phyloP scores from a whole-genome alignment of 2,113 vertebrate genomes.

The Jaculus jaculus region DNA sequence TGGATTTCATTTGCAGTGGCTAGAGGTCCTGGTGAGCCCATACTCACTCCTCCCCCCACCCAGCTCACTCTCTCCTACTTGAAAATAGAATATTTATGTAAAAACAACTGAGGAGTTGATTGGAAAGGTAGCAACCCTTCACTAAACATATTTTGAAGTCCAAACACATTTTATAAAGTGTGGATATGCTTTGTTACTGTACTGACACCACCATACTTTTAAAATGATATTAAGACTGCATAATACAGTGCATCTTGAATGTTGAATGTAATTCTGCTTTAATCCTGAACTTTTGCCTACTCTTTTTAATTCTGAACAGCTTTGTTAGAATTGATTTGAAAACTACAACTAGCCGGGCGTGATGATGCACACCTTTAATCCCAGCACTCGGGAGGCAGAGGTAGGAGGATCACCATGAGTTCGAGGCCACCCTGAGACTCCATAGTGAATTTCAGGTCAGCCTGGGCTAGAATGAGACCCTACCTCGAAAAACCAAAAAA shows the following conservation, averaged over 20 bases:
- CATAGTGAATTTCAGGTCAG: no score
- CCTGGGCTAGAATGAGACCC: no score
- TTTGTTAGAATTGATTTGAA: constrained; percentile 46
- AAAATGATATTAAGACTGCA: constrained; percentile 10
- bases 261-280: not conserved
- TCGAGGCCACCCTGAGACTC: no score
- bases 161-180: constrained; percentile 2
- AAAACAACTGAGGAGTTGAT: not conserved
- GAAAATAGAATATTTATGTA: no score
- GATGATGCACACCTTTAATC: no score
- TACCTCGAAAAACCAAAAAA: constrained; percentile 28
- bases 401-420: no score
- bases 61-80: no score
- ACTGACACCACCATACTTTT: not conserved
- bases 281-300: constrained; percentile 16
- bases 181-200: not conserved
- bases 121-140: not conserved
- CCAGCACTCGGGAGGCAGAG: no score
- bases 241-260: not conserved
- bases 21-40: no score
- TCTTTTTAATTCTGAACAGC: constrained; percentile 1
- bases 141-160: not conserved
- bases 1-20: no score
- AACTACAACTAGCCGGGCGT: no score
- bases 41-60: no score